phyloP scores from a whole-genome alignment of 2,113 vertebrate species.

The Myotis lucifugus region DNA sequence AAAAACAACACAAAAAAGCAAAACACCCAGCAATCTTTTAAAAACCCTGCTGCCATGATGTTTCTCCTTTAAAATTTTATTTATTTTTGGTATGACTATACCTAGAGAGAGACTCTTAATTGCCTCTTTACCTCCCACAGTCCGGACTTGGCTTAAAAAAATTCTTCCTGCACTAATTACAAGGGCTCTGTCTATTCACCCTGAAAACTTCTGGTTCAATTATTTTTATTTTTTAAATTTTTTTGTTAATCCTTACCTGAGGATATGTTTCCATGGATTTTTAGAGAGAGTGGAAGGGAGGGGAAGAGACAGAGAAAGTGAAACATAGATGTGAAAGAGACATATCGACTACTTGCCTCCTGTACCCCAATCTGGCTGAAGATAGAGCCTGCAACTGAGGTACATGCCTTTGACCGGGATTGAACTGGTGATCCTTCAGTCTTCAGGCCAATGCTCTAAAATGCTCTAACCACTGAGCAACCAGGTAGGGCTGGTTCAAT shows the following conservation, averaged over 20 bases:
- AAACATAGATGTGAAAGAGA: too few relatives aligned
- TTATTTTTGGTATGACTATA: constrained; percentile 69
- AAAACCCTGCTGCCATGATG: not conserved
- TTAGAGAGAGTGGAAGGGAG: too few relatives aligned
- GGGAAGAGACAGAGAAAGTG: too few relatives aligned
- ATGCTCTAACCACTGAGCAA: too few relatives aligned
- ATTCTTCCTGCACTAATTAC: constrained; percentile 78
- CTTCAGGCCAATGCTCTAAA: too few relatives aligned
- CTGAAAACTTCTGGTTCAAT: constrained; percentile 73
- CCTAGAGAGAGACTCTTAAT: constrained; percentile 73
- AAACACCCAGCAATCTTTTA: not conserved
- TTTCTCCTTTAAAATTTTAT: constrained; percentile 54
- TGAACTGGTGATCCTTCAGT: too few relatives aligned
- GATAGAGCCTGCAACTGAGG: too few relatives aligned
- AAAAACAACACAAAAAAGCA: not conserved
- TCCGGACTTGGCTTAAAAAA: constrained; percentile 67
- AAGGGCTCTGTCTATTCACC: constrained; percentile 71
- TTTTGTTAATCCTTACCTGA: too few relatives aligned
- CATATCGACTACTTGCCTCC: too few relatives aligned
- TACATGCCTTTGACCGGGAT: too few relatives aligned
- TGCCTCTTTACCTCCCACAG: constrained; percentile 71
- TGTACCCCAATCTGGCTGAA: too few relatives aligned
- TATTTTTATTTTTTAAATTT: constrained; percentile 32
- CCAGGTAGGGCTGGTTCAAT: constrained; percentile 52
- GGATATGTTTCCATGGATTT: too few relatives aligned